Conservation (phyloP, 2,888 invertebrate species). For the Imbricaverruca yamaguchii region DNA sequence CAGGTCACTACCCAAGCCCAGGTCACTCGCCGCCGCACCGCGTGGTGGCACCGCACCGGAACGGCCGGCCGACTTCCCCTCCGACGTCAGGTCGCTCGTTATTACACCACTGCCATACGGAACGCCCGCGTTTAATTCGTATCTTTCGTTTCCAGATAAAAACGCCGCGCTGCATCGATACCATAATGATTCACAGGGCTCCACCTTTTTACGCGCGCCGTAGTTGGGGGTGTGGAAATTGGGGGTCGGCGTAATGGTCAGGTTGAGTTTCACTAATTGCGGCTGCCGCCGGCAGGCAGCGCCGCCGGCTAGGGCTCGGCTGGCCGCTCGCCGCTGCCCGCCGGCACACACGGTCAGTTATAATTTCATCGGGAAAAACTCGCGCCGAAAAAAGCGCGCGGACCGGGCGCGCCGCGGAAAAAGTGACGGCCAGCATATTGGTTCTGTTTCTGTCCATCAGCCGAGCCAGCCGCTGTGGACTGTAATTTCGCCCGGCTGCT, state of each 20-base stretch:
- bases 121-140: background rate
- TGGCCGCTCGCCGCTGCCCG: background rate
- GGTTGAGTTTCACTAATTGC: constrained; percentile 14
- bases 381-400: constrained; percentile 6
- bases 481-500: constrained; percentile 8
- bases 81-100: no score
- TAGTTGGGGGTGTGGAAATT: constrained; percentile 16
- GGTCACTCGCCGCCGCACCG: no score
- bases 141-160: background rate
- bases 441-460: constrained; percentile 19
- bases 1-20: no score
- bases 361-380: constrained; percentile 14
- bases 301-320: background rate
- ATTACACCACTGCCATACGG: no score
- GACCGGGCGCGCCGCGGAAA: background rate
- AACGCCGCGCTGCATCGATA: background rate
- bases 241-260: background rate
- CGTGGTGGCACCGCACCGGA: no score
- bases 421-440: constrained; percentile 3
- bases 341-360: background rate
- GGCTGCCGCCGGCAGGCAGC: background rate
- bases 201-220: background rate
- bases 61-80: no score
- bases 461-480: background rate
- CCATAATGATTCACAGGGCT: background rate